Evolutionary conservation across 2,888 invertebrate species (phyloP), one percentile per base, ranked within the genome.

Genomic region (Heliconius aoede): DNA sequence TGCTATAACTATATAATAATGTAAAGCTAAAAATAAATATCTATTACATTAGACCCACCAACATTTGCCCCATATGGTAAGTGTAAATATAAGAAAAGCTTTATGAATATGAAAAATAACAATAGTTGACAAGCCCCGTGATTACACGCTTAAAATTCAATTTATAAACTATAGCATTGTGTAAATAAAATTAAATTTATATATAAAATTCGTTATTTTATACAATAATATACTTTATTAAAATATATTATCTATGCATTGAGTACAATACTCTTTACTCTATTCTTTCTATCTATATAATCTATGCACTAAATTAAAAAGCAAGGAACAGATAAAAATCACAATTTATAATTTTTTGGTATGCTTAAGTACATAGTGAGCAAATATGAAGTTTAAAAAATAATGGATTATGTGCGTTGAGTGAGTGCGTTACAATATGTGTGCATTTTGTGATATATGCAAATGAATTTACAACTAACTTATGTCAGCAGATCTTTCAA

Each of bases 341-440:
- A 85, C 86, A 84, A 74, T 82, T 82, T 67, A n/a, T 4, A 18
- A 36, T 55, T 18, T 69, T 82, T 65, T 79, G 77, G 76, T 81
- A 79, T 80, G 60, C 73, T 79, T 77, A 80, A 65, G 72, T 78
- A 80, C 46, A 75, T 26, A 46, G 69, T 81, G 82, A 84, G 83
- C 82, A 77, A 81, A 77, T 76, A 46, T 79, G 55, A 55, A 55
- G 64, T 73, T 58, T 55, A 55, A 64, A 64, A 64, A 71, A 85
- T 85, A 85, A 86, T 85, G 85, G 86, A 86, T 79, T 86, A 85
- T 85, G 86, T 84, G 83, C 83, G 65, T 60, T 60, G 18, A 26
- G 26, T 60, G 60, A 24, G 77, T 32, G 80, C 72, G 74, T 69
- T 69, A 69, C 24, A 24, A 30, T 69, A 3, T 24, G 32, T 69